A percentile compares a stretch with the other conserved stretches of the same genome.
Conservation (phyloP, 1,140 invertebrate species). For the Holcopasites calliopsidis region DNA sequence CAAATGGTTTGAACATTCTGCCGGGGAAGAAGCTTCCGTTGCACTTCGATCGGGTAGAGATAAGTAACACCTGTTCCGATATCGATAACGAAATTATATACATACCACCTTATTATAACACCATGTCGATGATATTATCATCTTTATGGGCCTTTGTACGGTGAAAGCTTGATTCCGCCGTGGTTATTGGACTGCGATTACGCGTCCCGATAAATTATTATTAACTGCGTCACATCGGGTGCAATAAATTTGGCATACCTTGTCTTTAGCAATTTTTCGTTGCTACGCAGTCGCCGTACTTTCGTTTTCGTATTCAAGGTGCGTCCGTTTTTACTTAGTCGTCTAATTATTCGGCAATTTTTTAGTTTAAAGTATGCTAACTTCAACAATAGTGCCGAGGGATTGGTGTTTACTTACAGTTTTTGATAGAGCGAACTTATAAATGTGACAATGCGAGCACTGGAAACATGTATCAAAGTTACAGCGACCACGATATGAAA, state of each 20-base stretch:
- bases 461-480: background rate
- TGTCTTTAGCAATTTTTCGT: slow-evolving; percentile 10
- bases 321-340: background rate
- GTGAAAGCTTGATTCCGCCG: slow-evolving; percentile 46
- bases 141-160: slow-evolving; percentile 40
- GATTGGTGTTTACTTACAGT: too few species aligned
- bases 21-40: slow-evolving; percentile 32
- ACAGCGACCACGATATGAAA: background rate
- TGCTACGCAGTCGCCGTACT: background rate
- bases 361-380: too few species aligned
- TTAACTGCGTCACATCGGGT: slow-evolving; percentile 27
- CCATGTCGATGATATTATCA: slow-evolving; percentile 48
- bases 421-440: too few species aligned
- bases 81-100: slow-evolving; percentile 50
- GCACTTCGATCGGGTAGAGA: slow-evolving; percentile 34
- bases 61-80: slow-evolving; percentile 46
- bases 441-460: too few species aligned
- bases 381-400: too few species aligned
- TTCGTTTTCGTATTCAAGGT: background rate
- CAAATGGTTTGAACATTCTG: slow-evolving; percentile 27
- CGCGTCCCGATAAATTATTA: slow-evolving; percentile 18
- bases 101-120: slow-evolving; percentile 51
- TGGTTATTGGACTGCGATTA: slow-evolving; percentile 49
- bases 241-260: slow-evolving; percentile 26
- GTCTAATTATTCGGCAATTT: too few species aligned